These are phyloP conservation scores for Silurus glanis DNA, from an alignment of 2,113 vertebrate species.

Conservation along the genomic window DNA sequence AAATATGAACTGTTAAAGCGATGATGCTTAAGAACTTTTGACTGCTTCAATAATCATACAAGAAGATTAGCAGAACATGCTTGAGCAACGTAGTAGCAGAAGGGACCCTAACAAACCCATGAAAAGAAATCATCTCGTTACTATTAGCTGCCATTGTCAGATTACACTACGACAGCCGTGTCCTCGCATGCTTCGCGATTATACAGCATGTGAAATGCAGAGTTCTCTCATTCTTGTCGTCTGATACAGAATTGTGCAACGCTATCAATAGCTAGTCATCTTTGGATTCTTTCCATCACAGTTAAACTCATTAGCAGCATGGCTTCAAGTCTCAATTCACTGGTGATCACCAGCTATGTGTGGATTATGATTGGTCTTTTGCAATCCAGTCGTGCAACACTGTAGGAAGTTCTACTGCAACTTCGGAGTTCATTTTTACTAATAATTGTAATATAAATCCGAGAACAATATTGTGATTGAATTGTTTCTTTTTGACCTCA, in stretches of 20 bases:
- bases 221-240: neutral
- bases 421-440: conserved; percentile 32
- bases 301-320: neutral
- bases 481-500: conserved; percentile 35
- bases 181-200: neutral
- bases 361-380: conserved; percentile 22
- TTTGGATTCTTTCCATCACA: neutral
- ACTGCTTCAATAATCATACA: conserved; percentile 39
- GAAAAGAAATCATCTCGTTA: neutral
- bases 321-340: neutral
- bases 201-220: neutral
- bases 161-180: neutral
- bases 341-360: neutral
- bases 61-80: conserved; percentile 19
- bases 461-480: conserved; percentile 35
- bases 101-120: neutral
- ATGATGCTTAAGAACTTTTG: conserved; percentile 37
- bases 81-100: neutral
- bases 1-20: conserved; percentile 5
- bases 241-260: neutral
- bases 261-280: neutral
- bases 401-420: conserved; percentile 24
- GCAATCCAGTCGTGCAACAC: conserved; percentile 15
- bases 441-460: conserved; percentile 43
- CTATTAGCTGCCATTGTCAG: neutral